These are phyloP conservation scores for Bombus vancouverensis DNA, from an alignment of 1,140 invertebrate genomes.

Conservation along the genomic window DNA sequence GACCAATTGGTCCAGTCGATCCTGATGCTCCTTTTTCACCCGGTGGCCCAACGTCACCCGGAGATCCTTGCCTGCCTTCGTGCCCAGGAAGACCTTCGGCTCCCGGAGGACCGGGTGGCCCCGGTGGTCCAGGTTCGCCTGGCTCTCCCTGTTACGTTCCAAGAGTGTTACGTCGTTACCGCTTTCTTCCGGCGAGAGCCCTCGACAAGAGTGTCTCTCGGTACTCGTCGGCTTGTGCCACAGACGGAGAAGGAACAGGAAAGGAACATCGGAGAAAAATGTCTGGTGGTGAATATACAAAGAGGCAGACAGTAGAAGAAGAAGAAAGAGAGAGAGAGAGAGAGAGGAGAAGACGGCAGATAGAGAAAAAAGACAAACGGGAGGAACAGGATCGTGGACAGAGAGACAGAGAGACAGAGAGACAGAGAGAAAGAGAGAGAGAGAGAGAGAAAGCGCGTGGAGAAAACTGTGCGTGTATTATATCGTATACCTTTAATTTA, in stretches of 20 bases:
- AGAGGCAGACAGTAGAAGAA: conserved; percentile 32
- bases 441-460: conserved; percentile 31
- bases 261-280: conserved; percentile 30
- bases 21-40: conserved; percentile 87
- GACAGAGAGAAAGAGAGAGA: conserved; percentile 29
- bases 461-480: conserved; percentile 57
- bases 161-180: conserved; percentile 70
- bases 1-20: conserved; percentile 87
- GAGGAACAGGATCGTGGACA: conserved; percentile 36
- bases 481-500: not conserved
- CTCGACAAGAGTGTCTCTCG: conserved; percentile 70
- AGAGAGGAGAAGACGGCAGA: conserved; percentile 12
- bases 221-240: conserved; percentile 68
- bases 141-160: conserved; percentile 90
- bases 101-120: conserved; percentile 91
- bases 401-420: conserved; percentile 35
- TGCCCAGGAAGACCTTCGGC: conserved; percentile 90
- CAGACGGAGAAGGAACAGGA: conserved; percentile 56
- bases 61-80: conserved; percentile 90
- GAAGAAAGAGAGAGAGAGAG: conserved; percentile 14
- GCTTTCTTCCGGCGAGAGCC: conserved; percentile 70
- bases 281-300: conserved; percentile 22
- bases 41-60: conserved; percentile 87
- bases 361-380: conserved; percentile 10
- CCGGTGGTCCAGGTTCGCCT: conserved; percentile 94